Conservation (phyloP, 2,797 vertebrate species). For the Champsocephalus gunnari region DNA sequence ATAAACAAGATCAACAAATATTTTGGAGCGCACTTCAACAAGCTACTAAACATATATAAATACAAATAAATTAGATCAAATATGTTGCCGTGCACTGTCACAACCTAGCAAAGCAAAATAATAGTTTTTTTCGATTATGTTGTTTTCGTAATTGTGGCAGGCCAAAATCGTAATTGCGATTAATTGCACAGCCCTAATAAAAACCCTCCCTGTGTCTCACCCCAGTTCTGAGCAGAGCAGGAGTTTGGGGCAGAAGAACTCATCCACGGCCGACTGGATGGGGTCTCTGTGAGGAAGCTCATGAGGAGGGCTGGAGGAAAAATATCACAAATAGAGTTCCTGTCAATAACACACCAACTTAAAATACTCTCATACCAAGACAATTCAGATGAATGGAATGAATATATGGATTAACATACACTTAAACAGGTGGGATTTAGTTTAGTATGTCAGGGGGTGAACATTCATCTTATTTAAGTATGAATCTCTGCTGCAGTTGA, state of each 20-base stretch:
- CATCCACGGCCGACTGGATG: slow-evolving; percentile 89
- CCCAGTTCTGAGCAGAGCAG: slow-evolving; percentile 87
- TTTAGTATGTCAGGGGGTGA: background rate
- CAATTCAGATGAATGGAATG: background rate
- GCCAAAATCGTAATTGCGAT: too few species aligned
- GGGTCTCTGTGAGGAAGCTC: slow-evolving; percentile 90
- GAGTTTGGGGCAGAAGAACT: slow-evolving; percentile 90
- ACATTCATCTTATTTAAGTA: slow-evolving; percentile 11
- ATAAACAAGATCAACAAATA: too few species aligned
- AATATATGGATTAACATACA: background rate
- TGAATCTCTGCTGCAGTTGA: background rate
- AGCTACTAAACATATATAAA: too few species aligned
- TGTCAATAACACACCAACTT: background rate
- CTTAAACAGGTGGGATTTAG: background rate
- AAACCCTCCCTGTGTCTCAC: slow-evolving; percentile 72
- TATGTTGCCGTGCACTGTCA: too few species aligned
- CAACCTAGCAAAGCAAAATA: too few species aligned
- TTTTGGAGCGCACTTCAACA: too few species aligned
- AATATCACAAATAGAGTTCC: background rate
- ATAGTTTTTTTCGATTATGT: too few species aligned
- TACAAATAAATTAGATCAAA: too few species aligned
- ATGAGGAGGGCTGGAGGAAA: slow-evolving; percentile 84
- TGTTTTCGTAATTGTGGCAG: too few species aligned
- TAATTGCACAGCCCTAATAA: too few species aligned
- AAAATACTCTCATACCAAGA: background rate